phyloP scores from a whole-genome alignment of 1,140 invertebrate genomes.

The Drosophila sulfurigaster region DNA sequence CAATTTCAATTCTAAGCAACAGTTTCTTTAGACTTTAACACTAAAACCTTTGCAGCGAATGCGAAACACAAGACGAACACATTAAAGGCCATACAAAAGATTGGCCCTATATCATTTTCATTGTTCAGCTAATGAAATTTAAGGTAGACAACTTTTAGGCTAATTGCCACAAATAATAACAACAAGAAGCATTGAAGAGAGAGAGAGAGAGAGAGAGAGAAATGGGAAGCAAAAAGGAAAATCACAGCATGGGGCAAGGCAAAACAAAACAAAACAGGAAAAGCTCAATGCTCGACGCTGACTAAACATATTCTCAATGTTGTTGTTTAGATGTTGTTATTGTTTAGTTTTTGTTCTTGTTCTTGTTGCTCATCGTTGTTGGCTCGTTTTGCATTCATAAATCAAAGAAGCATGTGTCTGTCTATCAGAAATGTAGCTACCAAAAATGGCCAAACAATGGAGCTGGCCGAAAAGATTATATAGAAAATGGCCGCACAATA shows the following conservation, averaged over 20 bases:
- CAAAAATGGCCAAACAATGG: slow-evolving; percentile 64
- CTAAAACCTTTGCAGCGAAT: too few species aligned
- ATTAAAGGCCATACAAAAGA: neutral
- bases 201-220: neutral
- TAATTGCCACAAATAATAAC: slow-evolving; percentile 67
- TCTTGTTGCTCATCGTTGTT: slow-evolving; percentile 31
- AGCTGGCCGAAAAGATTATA: slow-evolving; percentile 70
- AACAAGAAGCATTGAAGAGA: neutral
- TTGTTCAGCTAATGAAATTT: slow-evolving; percentile 61
- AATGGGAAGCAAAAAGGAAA: neutral
- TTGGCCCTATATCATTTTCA: neutral
- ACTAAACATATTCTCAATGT: slow-evolving; percentile 39
- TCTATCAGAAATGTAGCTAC: slow-evolving; percentile 55
- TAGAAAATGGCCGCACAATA: slow-evolving; percentile 75
- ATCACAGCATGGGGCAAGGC: neutral
- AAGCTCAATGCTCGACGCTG: slow-evolving; percentile 33
- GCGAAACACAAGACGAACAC: too few species aligned
- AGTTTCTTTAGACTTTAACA: too few species aligned
- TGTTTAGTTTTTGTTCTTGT: slow-evolving; percentile 11
- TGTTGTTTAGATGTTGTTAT: slow-evolving; percentile 23
- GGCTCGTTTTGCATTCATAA: slow-evolving; percentile 79
- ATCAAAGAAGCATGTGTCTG: slow-evolving; percentile 80
- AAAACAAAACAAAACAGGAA: slow-evolving; percentile 16
- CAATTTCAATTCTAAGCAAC: too few species aligned
- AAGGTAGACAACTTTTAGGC: slow-evolving; percentile 56